Evolutionary conservation across 2,113 vertebrate species (phyloP), one percentile per base, ranked within the genome.

Genomic region (Daubentonia madagascariensis): DNA sequence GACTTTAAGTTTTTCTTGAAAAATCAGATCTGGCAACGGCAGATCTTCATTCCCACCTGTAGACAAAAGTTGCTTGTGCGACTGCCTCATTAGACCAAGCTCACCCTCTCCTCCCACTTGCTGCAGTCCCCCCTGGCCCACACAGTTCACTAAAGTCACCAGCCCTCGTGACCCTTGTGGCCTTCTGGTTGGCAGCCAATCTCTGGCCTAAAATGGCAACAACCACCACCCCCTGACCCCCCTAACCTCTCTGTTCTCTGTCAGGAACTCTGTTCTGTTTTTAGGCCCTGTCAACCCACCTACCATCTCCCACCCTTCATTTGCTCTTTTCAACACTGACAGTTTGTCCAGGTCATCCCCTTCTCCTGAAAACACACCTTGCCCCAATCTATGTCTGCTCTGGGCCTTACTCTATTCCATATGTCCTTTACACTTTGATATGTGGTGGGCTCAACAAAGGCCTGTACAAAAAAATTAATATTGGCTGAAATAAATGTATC

Each of bases 141-240:
- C 18, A 45, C 28, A 45, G 3, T 22, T 68, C 45, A 65, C 18
- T 20, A 17, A 20, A 52, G 65, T 48, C 32, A 30, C 43, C 50
- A 48, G 25, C 37, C 50, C 37, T 16, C 2, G 8, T 12, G 59
- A 63, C 9, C 52, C 12, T 1, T 8, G 10, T 16, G 1, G 14
- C 14, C 17, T 79, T 65, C 43, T 25, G 1, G 0, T 32, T 78
- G 40, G 8, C 17, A 68, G 10, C 25, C 40, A 79, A 65, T 11
- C 50, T 63, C 7, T 59, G 43, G 18, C 50, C 85, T 75, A 32
- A 85, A 54, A 81, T 14, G 32, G 8, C 10, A 52, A 75, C 6
- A 67, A 6, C 3, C n/a, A 23, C 20, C 12, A 13, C 0, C 1
- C 20, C 17, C n/a, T 3, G 18, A 13, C 14, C 13, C 13, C 35